These are phyloP conservation scores for Frankliniella fusca DNA, from an alignment of 2,888 invertebrate species.

Conservation along the genomic window DNA sequence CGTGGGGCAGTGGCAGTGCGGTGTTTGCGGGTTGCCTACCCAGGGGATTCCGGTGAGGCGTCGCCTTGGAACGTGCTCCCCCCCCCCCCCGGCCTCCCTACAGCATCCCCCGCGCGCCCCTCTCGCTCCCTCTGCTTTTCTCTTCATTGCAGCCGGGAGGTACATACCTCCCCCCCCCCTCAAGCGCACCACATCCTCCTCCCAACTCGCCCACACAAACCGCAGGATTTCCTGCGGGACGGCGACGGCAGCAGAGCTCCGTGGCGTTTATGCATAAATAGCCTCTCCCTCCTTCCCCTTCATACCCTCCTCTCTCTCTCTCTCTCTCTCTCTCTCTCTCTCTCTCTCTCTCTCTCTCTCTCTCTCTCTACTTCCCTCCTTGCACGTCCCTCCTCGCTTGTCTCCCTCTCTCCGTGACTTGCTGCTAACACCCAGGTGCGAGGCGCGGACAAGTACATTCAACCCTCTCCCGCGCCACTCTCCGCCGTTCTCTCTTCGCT, in stretches of 20 bases:
- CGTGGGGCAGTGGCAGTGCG: background rate
- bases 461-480: too few relatives aligned
- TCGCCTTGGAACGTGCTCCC: background rate
- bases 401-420: too few relatives aligned
- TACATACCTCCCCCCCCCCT: background rate
- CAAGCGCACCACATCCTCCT: background rate
- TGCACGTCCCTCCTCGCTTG: too few relatives aligned
- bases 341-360: too few relatives aligned
- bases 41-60: background rate
- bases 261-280: too few relatives aligned
- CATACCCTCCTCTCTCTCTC: too few relatives aligned
- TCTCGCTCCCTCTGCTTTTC: background rate
- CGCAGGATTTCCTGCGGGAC: slow-evolving; percentile 10
- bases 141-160: slow-evolving; percentile 6
- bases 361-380: too few relatives aligned
- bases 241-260: background rate
- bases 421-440: too few relatives aligned
- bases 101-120: background rate
- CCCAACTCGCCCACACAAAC: background rate
- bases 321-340: too few relatives aligned
- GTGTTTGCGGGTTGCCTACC: slow-evolving; percentile 10
- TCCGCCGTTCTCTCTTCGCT: too few relatives aligned
- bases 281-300: too few relatives aligned
- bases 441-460: too few relatives aligned
- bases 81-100: background rate